Percentiles rank a stretch among this genome's conserved stretches.
phyloP scores from a whole-genome alignment of 2,888 invertebrate species.

The Agonopterix alstromeriana region DNA sequence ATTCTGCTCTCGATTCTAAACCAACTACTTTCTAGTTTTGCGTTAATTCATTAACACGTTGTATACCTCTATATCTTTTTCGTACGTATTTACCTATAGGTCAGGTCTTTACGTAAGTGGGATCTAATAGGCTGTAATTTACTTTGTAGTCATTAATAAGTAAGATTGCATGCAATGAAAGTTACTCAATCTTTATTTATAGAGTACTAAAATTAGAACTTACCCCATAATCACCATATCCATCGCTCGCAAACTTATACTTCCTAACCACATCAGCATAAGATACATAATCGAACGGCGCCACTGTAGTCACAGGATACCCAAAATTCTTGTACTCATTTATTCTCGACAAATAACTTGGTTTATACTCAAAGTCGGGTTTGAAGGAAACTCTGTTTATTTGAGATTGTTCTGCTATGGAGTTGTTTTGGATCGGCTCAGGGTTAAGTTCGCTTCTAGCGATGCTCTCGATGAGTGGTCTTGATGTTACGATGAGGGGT shows the following conservation, averaged over 20 bases:
- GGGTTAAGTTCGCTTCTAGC: conserved; percentile 50
- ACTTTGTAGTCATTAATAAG: too few species aligned
- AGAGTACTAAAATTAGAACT: conserved; percentile 7
- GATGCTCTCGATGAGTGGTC: conserved; percentile 57
- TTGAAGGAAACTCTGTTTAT: conserved; percentile 24
- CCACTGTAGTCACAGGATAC: conserved; percentile 16
- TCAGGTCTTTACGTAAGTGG: too few species aligned
- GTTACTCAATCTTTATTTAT: not conserved
- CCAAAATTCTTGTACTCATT: conserved; percentile 30
- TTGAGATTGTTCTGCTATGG: conserved; percentile 30
- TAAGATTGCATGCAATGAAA: too few species aligned
- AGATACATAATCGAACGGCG: conserved; percentile 18
- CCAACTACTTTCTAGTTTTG: too few species aligned
- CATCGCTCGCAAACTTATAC: conserved; percentile 15
- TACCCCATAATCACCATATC: conserved; percentile 48
- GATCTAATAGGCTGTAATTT: too few species aligned
- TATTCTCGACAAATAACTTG: conserved; percentile 22
- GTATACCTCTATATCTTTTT: too few species aligned
- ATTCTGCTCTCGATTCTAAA: too few species aligned
- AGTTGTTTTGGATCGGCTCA: conserved; percentile 25
- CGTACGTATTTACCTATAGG: too few species aligned
- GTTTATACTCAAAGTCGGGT: conserved; percentile 14
- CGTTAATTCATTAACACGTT: too few species aligned
- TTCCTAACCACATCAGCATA: conserved; percentile 26
- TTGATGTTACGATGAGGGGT: conserved; percentile 59